Evolutionary conservation across 2,113 vertebrate species (phyloP), one percentile per base, ranked within the genome.

Genomic region (Ageneiosus marmoratus): DNA sequence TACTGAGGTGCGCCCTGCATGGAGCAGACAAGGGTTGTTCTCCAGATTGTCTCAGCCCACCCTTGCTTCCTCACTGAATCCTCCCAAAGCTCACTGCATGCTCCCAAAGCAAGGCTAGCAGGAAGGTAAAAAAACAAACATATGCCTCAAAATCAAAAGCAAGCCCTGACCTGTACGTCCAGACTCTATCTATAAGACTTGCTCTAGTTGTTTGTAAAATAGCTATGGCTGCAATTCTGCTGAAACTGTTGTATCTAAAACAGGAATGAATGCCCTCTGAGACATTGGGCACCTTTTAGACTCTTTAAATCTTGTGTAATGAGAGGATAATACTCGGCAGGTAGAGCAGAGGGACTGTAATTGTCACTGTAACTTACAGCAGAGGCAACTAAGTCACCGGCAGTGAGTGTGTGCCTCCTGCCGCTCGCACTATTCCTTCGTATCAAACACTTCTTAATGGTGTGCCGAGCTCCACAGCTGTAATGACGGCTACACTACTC

Each of bases 1-100:
- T 86, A 87, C 89, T 92, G 92, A 93, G 88, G 90, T 89, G 87
- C 85, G 89, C 87, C 89, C 89, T 86, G 86, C 84, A 81, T 88
- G 80, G 53, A 83, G 72, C 15, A 18, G 72, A 89, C 87, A 90
- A 86, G 86, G 88, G 87, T 86, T 85, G 82, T 62, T 80, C 63
- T 83, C 37, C 70, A 77, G 80, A 75, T 51, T 32, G 67, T 3
- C 75, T 37, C 46, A 27, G 32, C 62, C 77, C 48, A 32, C 48
- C 73, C 72, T 70, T 20, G 56, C 73, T 24, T 24, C n/a, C 78
- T 79, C 44, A 4, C 51, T 58, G n/a, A n/a, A n/a, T n/a, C n/a
- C n/a, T n/a, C n/a, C n/a, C n/a, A n/a, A n/a, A 41, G 37, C 78
- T 79, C 44, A 4, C 44, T 60, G 78, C 77, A 65, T 80, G 72